Percentiles rank a stretch among this genome's conserved stretches.
phyloP scores from a whole-genome alignment of 2,113 vertebrate genomes.

The Sphyrna mokarran region DNA sequence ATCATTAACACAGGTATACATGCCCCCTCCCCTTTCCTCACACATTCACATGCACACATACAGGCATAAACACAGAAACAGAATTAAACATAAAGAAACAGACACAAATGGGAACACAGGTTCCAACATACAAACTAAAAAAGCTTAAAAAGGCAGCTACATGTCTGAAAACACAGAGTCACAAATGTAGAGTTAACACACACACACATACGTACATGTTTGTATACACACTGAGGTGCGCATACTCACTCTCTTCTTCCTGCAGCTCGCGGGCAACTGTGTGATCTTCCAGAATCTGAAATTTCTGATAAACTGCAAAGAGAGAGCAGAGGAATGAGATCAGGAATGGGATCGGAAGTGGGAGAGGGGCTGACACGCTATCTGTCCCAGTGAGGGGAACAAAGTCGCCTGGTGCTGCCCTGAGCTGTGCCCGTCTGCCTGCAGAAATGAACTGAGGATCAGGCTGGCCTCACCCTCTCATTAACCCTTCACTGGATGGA shows the following conservation, averaged over 20 bases:
- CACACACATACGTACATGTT: background rate
- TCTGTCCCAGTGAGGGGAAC: background rate
- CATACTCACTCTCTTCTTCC: background rate
- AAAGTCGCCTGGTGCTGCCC: background rate
- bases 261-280: background rate
- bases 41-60: too few relatives aligned
- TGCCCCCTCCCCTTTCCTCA: too few relatives aligned
- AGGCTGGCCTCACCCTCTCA: background rate
- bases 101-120: too few relatives aligned
- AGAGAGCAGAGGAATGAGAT: background rate
- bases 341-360: background rate
- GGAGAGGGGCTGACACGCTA: background rate
- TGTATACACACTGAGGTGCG: background rate
- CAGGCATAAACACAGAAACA: too few relatives aligned
- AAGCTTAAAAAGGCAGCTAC: too few relatives aligned
- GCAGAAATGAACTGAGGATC: background rate
- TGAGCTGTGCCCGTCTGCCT: background rate
- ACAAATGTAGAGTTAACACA: background rate
- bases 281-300: background rate
- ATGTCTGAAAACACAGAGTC: too few relatives aligned
- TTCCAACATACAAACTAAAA: too few relatives aligned
- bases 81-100: too few relatives aligned
- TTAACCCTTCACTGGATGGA: background rate
- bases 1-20: background rate
- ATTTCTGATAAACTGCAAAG: background rate